A percentile compares a stretch with the other conserved stretches of the same genome.
Conservation (phyloP, 2,797 vertebrate genomes). For the Tragelaphus eurycerus region DNA sequence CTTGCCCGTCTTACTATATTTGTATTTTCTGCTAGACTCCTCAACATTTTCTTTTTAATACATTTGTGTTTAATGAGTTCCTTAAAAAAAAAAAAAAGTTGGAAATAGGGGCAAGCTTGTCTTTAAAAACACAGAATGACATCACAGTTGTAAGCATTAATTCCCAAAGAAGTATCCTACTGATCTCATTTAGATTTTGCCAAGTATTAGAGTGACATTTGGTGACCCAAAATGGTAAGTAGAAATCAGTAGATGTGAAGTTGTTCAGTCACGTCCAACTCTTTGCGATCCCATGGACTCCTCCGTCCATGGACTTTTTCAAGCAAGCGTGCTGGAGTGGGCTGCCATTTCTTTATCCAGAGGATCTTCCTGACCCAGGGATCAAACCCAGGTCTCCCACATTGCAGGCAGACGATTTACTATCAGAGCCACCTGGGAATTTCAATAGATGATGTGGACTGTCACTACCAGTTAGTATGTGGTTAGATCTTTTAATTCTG, state of each 20-base stretch:
- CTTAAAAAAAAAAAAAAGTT: neutral
- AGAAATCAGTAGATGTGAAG: neutral
- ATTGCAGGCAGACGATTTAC: neutral
- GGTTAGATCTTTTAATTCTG: neutral
- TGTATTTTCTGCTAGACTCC: neutral
- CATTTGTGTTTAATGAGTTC: slow-evolving; percentile 7
- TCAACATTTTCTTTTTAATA: neutral
- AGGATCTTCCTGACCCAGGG: neutral
- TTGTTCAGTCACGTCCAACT: neutral
- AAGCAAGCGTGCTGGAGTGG: neutral
- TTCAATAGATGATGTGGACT: neutral
- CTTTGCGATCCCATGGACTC: neutral
- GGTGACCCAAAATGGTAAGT: slow-evolving; percentile 5
- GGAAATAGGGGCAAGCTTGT: neutral
- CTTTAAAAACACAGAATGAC: slow-evolving; percentile 28
- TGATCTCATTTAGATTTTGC: slow-evolving; percentile 40
- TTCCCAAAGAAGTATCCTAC: neutral
- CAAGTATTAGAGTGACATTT: neutral
- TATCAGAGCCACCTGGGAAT: neutral
- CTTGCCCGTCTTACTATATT: neutral
- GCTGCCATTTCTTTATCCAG: neutral
- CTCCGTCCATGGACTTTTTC: neutral
- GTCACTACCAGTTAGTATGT: neutral
- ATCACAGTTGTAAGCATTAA: neutral
- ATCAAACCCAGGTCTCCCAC: neutral